Evolutionary conservation across 1,140 invertebrate genomes (phyloP), one percentile per base, ranked within the genome.

Genomic region (Pteromalus puparum): DNA sequence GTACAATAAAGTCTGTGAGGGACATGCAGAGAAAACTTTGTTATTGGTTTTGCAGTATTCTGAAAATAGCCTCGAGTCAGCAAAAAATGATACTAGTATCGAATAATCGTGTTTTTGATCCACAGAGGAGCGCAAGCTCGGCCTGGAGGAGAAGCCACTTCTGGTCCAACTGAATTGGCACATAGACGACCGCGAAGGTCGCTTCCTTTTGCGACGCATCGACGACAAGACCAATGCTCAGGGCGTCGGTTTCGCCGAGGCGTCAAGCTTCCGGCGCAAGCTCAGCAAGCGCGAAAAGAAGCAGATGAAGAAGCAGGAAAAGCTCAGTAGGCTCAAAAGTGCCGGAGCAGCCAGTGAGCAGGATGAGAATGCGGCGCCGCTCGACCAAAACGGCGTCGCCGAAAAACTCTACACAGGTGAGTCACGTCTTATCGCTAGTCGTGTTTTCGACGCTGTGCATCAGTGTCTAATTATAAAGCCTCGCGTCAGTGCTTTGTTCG

Each of bases 91-190:
- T 61, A 7, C 21, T 0, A n/a, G 53, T 4, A 6, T 61, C 48
- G 2, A 53, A 61, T 61, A 61, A 61, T 61, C 21, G 21, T 61
- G 1, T 6, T 26, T 86, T 81, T 68, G 42, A 28, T 13, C 92
- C 92, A 3, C 91, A 96, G 98, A 99, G 89, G 99, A 99, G 93
- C 94, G 99, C 83, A 96, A 96, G 87, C 94, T 99, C 86, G 95
- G 95, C 79, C 95, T 96, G 2, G 97, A 98, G 87, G 99, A 99
- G 92, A 97, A 98, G 89, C 99, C 99, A 0, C 93, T 99, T 53
- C 93, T 99, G 74, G 99, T 99, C n/a, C 99, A 99, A 93, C 94
- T 99, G 46, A 99, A 99, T 94, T 99, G 99, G 99, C 98, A 99
- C 90, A 97, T 98, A 70, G 98, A 99, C 92, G 98, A 99, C 91